Conservation (phyloP, 2,888 invertebrate species). For the Sericinus montela region DNA sequence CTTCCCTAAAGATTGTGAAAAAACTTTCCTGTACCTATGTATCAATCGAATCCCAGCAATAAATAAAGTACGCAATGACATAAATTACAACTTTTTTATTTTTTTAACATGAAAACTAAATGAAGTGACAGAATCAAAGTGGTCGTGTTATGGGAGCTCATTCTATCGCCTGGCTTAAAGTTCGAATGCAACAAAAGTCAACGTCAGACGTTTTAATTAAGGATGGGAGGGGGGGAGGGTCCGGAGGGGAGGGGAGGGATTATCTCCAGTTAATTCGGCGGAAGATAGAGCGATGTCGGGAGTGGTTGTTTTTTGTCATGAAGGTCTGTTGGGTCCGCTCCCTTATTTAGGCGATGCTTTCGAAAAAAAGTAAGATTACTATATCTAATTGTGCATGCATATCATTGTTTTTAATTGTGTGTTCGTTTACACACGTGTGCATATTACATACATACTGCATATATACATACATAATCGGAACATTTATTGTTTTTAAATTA, state of each 20-base stretch:
- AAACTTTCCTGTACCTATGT: too few relatives aligned
- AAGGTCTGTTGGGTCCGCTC: conserved; percentile 2
- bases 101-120: too few relatives aligned
- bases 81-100: too few relatives aligned
- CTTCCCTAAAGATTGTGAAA: too few relatives aligned
- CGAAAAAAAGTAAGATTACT: conserved; percentile 1
- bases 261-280: conserved; percentile 41
- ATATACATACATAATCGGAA: too few relatives aligned
- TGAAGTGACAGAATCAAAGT: conserved; percentile 11
- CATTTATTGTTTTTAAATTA: too few relatives aligned
- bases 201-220: conserved; percentile 48
- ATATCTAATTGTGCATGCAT: background rate
- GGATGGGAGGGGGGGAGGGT: conserved; percentile 27
- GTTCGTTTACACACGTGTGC: background rate
- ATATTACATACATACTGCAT: too few relatives aligned
- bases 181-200: conserved; percentile 23
- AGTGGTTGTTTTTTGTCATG: conserved; percentile 29
- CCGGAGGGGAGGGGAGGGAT: conserved; percentile 26
- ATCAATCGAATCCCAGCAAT: too few relatives aligned
- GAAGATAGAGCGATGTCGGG: conserved; percentile 28
- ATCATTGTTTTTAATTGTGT: conserved; percentile 14
- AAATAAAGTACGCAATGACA: too few relatives aligned
- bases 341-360: conserved; percentile 11
- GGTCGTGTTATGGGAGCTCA: conserved; percentile 7
- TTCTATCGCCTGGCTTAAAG: conserved; percentile 8